These are phyloP conservation scores for Stenchaetothrips biformis DNA, from an alignment of 2,888 invertebrate genomes.

Conservation along the genomic window DNA sequence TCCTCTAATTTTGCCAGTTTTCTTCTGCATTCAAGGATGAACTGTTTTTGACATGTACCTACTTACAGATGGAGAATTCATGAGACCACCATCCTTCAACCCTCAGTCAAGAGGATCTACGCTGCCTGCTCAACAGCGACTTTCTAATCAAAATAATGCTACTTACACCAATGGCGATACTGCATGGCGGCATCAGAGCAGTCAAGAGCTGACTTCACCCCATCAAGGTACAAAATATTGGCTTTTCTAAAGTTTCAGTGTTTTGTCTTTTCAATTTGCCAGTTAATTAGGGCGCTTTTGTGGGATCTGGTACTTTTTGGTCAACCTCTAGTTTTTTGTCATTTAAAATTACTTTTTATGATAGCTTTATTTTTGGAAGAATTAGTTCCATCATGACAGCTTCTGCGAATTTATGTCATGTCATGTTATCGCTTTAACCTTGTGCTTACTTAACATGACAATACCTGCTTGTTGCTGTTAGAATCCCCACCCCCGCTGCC, in stretches of 20 bases:
- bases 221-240: slow-evolving; percentile 33
- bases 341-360: neutral
- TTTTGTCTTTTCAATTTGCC: neutral
- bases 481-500: slow-evolving; percentile 58
- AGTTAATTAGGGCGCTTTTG: neutral
- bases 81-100: slow-evolving; percentile 44
- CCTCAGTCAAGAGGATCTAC: slow-evolving; percentile 32
- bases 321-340: neutral
- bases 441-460: slow-evolving; percentile 29
- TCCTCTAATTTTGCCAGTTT: neutral
- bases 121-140: neutral
- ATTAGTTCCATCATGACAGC: slow-evolving; percentile 32
- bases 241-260: slow-evolving; percentile 26
- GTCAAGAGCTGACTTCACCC: slow-evolving; percentile 41
- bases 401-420: slow-evolving; percentile 32
- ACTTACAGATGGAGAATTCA: slow-evolving; percentile 26
- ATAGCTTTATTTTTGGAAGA: neutral
- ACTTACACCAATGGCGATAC: slow-evolving; percentile 43
- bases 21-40: neutral
- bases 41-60: no score
- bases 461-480: slow-evolving; percentile 42
- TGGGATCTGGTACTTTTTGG: slow-evolving; percentile 3
- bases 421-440: neutral
- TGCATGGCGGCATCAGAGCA: slow-evolving; percentile 39
- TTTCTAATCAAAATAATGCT: neutral